Base-by-base conservation (phyloP, 2,888 invertebrate genomes). In the Ommatoiulus sabulosus region DNA sequence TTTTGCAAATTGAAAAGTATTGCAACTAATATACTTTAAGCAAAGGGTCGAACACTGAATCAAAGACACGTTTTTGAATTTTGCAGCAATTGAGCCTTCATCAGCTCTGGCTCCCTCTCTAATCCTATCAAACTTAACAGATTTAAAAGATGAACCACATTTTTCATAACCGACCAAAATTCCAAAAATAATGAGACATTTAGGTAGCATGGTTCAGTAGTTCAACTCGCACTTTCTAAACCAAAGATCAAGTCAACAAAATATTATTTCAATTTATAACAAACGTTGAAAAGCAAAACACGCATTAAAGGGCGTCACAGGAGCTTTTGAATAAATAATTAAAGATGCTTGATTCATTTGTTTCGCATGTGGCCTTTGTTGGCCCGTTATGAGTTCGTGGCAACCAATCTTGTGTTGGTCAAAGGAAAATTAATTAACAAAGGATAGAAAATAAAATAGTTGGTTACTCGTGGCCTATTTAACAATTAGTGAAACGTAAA, bases 371-470 rank as follows among this genome's bases (percentile, higher is more conserved):
- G 20, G 24, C 20, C 72, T 24, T 72, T 20, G 72, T 72, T 72
- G 63, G 63, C n/a, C 63, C 7, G 63, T 63, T 63, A 52, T 52
- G 24, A 72, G 72, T 20, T 72, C 72, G 24, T 72, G 72, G 72
- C 72, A 72, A 72, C 72, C 72, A 24, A 24, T 7, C 72, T 72
- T 72, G 20, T 72, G 72, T 72, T 72, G 52, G 15, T 52, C 10
- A 15, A 52, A 52, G 15, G 52, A 12, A 52, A 10, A 52, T 4
- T 52, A 52, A 52, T 52, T 52, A 52, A 52, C 52, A 52, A 52
- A 12, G 52, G 52, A 46, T 46, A 12, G 12, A 46, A 46, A 46
- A 12, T 10, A 46, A 7, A 7, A 10, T 46, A 3, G 46, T 46
- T 46, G 7, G 46, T 46, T 46, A 12, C 12, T 12, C 2, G 35